phyloP scores from a whole-genome alignment of 2,113 vertebrate species.

The Athene cunicularia region DNA sequence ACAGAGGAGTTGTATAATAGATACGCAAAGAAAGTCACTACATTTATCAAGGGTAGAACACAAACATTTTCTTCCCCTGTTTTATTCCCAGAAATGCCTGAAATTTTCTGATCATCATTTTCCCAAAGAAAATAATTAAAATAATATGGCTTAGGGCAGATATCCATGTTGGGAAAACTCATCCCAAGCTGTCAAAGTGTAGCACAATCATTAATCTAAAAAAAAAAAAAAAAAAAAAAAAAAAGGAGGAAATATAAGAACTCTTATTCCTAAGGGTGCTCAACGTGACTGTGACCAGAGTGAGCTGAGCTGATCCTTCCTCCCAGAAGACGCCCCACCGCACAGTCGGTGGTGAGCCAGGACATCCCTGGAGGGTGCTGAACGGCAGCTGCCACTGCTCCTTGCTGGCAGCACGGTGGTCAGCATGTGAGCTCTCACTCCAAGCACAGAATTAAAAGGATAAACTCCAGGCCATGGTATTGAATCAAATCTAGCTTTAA shows the following conservation, averaged over 20 bases:
- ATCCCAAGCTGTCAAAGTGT: background rate
- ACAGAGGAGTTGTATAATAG: background rate
- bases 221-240: background rate
- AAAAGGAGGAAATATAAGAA: background rate
- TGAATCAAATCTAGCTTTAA: background rate
- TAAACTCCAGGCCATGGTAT: background rate
- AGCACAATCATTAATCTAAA: background rate
- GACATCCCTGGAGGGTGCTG: fast-evolving
- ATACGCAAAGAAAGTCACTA: background rate
- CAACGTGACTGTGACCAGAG: background rate
- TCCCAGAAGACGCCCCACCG: fast-evolving
- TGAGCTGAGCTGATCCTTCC: background rate
- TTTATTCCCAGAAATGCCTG: background rate
- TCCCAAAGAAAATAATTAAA: constrained; percentile 28
- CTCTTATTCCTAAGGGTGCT: background rate
- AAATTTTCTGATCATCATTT: background rate
- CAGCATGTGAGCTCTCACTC: background rate
- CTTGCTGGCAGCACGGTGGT: fast-evolving
- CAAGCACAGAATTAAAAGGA: background rate
- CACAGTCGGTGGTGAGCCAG: fast-evolving
- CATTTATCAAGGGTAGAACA: background rate
- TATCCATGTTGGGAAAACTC: background rate
- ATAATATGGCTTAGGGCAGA: background rate
- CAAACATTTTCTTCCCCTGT: background rate
- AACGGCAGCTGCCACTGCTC: fast-evolving